A percentile compares a stretch with the other conserved stretches of the same genome.
These are phyloP conservation scores for Marcusenius ussheri DNA, from an alignment of 2,113 vertebrate species.

Conservation along the genomic window DNA sequence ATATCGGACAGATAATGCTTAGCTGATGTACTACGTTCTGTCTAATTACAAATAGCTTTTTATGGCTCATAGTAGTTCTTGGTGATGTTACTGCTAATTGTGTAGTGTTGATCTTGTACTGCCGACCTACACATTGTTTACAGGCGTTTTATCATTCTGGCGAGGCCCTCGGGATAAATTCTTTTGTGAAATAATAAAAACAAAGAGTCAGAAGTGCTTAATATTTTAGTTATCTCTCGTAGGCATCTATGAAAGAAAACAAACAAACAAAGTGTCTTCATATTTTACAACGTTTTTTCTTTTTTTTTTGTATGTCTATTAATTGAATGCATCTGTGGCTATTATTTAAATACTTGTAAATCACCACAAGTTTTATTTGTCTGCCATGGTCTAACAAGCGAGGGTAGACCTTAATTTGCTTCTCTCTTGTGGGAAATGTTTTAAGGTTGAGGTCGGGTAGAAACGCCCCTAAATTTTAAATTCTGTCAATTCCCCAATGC, in stretches of 20 bases:
- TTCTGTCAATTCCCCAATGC: background rate
- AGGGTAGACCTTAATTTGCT: conserved; percentile 18
- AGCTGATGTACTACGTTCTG: background rate
- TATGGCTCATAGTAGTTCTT: background rate
- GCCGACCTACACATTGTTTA: background rate
- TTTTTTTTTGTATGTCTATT: conserved; percentile 2
- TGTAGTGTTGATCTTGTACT: background rate
- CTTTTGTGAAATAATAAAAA: background rate
- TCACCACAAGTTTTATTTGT: conserved; percentile 11
- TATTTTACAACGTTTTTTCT: conserved; percentile 2
- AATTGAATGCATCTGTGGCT: background rate
- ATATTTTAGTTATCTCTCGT: background rate
- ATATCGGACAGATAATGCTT: background rate
- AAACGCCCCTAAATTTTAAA: conserved; percentile 15
- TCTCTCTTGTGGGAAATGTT: conserved; percentile 10
- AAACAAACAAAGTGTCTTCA: background rate
- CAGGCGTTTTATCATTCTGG: background rate
- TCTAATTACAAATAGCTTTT: background rate
- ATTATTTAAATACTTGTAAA: conserved; percentile 19
- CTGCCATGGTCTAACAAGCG: background rate
- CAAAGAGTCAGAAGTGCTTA: background rate
- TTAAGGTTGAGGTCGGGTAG: conserved; percentile 9
- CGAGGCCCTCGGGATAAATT: background rate
- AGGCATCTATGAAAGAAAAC: background rate
- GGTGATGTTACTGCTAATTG: background rate